Base-by-base conservation (phyloP, 1,140 invertebrate genomes). In the Ridgeia piscesae region DNA sequence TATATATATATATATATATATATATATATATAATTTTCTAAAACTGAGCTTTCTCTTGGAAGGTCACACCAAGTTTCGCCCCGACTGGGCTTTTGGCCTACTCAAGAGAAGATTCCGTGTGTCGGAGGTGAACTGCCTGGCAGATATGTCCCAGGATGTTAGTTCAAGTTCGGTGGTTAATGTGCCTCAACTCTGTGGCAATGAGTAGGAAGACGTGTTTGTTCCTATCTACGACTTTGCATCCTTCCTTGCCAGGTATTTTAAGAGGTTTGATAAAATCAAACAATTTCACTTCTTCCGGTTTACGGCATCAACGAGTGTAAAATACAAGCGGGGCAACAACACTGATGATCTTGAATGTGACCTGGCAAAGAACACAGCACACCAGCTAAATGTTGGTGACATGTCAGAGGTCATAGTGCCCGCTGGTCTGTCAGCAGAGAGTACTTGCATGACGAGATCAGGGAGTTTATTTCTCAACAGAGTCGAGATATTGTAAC, bases 1-100 rank as follows among this genome's bases (percentile, higher is more conserved):
- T 50, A 50, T 50, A 50, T 50, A 50, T 50, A 17, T 50, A 17
- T 50, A 50, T 50, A 50, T 50, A 50, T 50, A 50, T 50, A 50
- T 50, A 50, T 50, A 50, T 50, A 50, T 50, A 50, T 50, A 50
- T 50, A 50, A 8, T 8, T 50, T 8, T 50, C 6, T 50, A 50
- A 8, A 50, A n/a, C 91, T 93, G 31, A 94, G 93, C 34, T 94
- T 94, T 58, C 93, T 94, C 92, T 92, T 93, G 34, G 91, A 93
- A 35, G 94, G n/a, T n/a, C n/a, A n/a, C n/a, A n/a, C n/a, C n/a
- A n/a, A n/a, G n/a, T n/a, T n/a, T n/a, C n/a, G n/a, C n/a, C n/a
- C n/a, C n/a, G n/a, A n/a, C 93, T 0, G 94, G 94, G 93, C 93
- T 92, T 95, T 94, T 93, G 94, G 94, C 17, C 35, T 94, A 11